A percentile compares a stretch with the other conserved stretches of the same genome.
phyloP scores from a whole-genome alignment of 2,888 invertebrate genomes.

The Calliopum simillimum region DNA sequence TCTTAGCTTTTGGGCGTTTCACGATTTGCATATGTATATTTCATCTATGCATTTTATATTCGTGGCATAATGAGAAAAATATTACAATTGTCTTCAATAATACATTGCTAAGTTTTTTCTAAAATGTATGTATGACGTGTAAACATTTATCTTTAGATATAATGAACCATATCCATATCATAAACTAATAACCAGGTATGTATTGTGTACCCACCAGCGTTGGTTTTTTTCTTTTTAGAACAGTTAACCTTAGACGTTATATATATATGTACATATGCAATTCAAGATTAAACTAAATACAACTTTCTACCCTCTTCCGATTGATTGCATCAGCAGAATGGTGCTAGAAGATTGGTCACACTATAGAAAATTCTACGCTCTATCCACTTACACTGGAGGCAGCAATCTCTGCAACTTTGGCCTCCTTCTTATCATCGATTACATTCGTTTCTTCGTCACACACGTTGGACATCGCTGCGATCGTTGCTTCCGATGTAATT shows the following conservation, averaged over 20 bases:
- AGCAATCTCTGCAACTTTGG: constrained; percentile 63
- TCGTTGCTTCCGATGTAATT: constrained; percentile 44
- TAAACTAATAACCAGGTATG: no score
- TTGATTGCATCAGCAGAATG: not conserved
- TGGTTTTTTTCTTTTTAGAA: not conserved
- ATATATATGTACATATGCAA: not conserved
- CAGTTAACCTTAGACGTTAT: not conserved
- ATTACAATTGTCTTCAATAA: no score
- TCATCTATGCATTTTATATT: no score
- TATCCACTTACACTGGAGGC: constrained; percentile 64
- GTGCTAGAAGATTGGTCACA: not conserved
- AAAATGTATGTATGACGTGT: no score
- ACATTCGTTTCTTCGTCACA: constrained; percentile 52
- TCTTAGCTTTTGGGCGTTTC: no score
- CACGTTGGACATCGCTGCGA: constrained; percentile 52
- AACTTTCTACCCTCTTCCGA: not conserved
- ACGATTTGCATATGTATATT: no score
- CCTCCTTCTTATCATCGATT: constrained; percentile 52
- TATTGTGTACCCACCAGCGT: no score
- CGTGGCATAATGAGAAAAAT: no score
- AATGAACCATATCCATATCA: no score
- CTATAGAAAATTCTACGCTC: not conserved
- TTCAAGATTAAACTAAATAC: not conserved
- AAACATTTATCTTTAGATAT: no score
- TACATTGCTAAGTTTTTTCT: no score